phyloP scores from a whole-genome alignment of 2,888 invertebrate species.

The Idaea aversata region DNA sequence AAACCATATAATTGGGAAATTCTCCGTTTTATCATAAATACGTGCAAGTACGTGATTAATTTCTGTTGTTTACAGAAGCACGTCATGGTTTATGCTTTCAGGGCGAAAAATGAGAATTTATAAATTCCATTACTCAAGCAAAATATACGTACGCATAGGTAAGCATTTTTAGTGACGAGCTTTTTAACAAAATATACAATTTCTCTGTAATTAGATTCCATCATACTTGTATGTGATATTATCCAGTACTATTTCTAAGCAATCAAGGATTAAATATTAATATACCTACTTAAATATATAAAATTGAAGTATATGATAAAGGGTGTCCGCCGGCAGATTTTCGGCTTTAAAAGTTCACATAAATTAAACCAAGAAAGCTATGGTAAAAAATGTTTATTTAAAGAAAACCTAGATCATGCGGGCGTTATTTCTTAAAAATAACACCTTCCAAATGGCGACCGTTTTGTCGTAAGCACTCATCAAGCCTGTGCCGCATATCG shows the following conservation, averaged over 20 bases:
- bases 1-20: not conserved
- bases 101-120: not conserved
- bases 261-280: not conserved
- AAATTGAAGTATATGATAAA: conserved; percentile 37
- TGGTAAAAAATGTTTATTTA: too few species aligned
- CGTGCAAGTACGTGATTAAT: conserved; percentile 4
- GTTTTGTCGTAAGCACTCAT: too few species aligned
- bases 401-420: too few species aligned
- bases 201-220: not conserved
- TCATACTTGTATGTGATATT: not conserved
- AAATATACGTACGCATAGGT: not conserved
- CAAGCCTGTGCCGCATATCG: too few species aligned
- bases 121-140: not conserved
- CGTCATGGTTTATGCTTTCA: not conserved
- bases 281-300: conserved; percentile 11
- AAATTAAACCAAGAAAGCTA: too few species aligned
- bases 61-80: not conserved
- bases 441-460: too few species aligned
- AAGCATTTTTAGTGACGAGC: not conserved
- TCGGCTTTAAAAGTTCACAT: too few species aligned
- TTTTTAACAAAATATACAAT: not conserved
- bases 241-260: conserved; percentile 27
- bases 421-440: too few species aligned
- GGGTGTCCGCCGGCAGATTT: too few species aligned
- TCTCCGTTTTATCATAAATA: not conserved